phyloP scores from a whole-genome alignment of 2,797 vertebrate genomes.

The Garrulus glandarius region DNA sequence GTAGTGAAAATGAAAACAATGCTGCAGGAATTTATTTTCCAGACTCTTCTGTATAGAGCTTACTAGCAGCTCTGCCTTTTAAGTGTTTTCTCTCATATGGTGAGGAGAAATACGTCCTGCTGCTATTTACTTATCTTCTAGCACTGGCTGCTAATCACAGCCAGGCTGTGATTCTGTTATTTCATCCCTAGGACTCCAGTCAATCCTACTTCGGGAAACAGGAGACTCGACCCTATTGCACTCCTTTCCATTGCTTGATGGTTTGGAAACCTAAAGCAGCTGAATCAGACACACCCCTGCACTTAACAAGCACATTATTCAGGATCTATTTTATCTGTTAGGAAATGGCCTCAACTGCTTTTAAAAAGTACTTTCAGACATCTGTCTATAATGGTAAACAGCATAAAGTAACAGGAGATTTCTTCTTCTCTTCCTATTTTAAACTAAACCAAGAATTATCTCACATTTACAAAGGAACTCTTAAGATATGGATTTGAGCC shows the following conservation, averaged over 20 bases:
- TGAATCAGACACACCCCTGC: background rate
- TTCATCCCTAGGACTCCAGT: background rate
- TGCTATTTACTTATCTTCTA: background rate
- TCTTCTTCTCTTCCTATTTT: background rate
- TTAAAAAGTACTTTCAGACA: background rate
- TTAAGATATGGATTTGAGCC: background rate
- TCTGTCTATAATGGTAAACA: background rate
- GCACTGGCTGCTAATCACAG: background rate
- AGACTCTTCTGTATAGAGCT: background rate
- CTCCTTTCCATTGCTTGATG: background rate
- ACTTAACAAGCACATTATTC: background rate
- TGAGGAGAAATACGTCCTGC: background rate
- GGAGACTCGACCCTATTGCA: rapidly evolving
- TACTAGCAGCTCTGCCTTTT: background rate
- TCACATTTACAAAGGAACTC: background rate
- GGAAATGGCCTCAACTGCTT: background rate
- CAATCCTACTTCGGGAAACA: background rate
- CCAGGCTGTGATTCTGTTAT: background rate
- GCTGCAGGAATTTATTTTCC: background rate
- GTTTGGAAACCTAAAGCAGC: background rate
- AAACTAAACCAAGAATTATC: background rate
- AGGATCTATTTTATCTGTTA: background rate
- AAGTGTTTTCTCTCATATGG: background rate
- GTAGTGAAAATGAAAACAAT: background rate
- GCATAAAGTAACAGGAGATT: background rate